Conservation (phyloP, 64 coral and sea anemone species). For the Astreopora myriophthalma region DNA sequence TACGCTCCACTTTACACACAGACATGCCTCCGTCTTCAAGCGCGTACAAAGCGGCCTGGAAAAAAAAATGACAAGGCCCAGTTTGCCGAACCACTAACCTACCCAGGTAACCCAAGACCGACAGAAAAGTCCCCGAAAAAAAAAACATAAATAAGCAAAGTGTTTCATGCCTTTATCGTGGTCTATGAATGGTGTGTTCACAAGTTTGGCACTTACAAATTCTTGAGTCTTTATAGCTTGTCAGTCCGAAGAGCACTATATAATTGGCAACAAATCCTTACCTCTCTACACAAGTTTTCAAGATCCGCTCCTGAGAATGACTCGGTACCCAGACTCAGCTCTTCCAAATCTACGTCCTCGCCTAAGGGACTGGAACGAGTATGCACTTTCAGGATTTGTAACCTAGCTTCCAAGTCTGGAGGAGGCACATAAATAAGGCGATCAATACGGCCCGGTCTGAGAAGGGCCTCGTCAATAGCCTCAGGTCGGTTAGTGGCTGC, state of each 20-base stretch:
- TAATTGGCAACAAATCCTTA: too few species aligned
- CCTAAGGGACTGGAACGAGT: slow-evolving; percentile 78
- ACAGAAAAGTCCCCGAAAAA: background rate
- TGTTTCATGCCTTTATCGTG: too few species aligned
- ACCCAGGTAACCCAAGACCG: background rate
- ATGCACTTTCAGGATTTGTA: slow-evolving; percentile 90
- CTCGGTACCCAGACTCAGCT: slow-evolving; percentile 68
- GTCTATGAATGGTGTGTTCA: too few species aligned
- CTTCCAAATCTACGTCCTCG: slow-evolving; percentile 71
- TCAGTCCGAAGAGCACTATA: too few species aligned
- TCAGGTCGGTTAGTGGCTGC: slow-evolving; percentile 94
- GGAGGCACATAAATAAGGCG: slow-evolving; percentile 93
- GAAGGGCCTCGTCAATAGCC: slow-evolving; percentile 89
- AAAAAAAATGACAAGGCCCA: background rate
- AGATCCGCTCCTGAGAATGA: slow-evolving; percentile 94
- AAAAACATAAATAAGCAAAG: too few species aligned
- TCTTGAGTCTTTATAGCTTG: too few species aligned
- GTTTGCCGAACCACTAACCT: background rate
- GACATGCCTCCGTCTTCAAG: slow-evolving; percentile 88
- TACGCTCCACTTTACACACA: slow-evolving; percentile 53
- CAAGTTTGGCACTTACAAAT: too few species aligned
- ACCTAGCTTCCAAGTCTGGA: slow-evolving; percentile 81
- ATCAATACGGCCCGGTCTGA: slow-evolving; percentile 92
- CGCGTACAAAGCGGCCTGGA: slow-evolving; percentile 83
- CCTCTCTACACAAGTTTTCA: slow-evolving; percentile 96